phyloP scores from a whole-genome alignment of 2,888 invertebrate species.

The Drosophila siamana region DNA sequence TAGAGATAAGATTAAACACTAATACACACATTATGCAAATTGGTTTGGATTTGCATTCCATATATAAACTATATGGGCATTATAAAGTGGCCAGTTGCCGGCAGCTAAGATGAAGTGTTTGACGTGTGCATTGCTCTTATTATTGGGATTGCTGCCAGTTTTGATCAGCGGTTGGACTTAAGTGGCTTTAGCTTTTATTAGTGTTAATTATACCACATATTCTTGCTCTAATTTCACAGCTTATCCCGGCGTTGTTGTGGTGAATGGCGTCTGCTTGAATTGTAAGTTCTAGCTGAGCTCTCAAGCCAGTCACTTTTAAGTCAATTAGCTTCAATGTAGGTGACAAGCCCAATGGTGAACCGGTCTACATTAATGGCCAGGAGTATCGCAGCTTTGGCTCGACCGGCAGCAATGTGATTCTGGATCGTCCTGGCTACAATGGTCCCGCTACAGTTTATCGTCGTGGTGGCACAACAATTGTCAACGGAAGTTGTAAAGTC shows the following conservation, averaged over 20 bases:
- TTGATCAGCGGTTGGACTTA: slow-evolving; percentile 58
- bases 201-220: slow-evolving; percentile 27
- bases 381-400: slow-evolving; percentile 64
- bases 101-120: slow-evolving; percentile 64
- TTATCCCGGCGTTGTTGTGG: slow-evolving; percentile 63
- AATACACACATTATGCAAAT: slow-evolving; percentile 61
- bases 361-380: slow-evolving; percentile 59
- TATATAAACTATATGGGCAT: slow-evolving; percentile 50
- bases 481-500: slow-evolving; percentile 57
- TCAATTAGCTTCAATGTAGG: slow-evolving; percentile 42
- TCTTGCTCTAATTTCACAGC: slow-evolving; percentile 49
- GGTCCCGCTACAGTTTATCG: slow-evolving; percentile 46
- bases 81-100: slow-evolving; percentile 15
- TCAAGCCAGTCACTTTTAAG: not conserved
- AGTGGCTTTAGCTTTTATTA: slow-evolving; percentile 7
- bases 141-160: slow-evolving; percentile 54
- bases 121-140: slow-evolving; percentile 54
- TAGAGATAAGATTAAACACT: slow-evolving; percentile 44
- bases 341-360: slow-evolving; percentile 60
- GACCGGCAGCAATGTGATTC: slow-evolving; percentile 42
- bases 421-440: slow-evolving; percentile 42
- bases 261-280: slow-evolving; percentile 64
- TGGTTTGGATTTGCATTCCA: slow-evolving; percentile 38
- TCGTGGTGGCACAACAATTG: slow-evolving; percentile 52
- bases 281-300: slow-evolving; percentile 53